Conservation (phyloP, 2,113 vertebrate species). For the Myodes glareolus region DNA sequence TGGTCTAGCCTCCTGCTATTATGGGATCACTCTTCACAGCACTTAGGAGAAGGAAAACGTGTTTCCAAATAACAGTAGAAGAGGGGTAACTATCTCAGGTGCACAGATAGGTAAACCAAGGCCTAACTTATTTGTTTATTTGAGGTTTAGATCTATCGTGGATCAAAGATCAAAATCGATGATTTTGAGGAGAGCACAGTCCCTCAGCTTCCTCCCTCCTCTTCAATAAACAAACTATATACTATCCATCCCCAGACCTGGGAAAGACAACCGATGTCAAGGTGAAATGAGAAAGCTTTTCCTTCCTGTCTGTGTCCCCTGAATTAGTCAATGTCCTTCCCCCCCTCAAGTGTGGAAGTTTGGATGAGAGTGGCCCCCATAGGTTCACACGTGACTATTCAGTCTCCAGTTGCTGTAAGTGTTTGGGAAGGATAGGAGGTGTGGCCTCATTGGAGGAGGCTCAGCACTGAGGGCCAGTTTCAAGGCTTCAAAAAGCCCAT, state of each 20-base stretch:
- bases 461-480: background rate
- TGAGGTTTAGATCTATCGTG: background rate
- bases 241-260: background rate
- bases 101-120: slow-evolving; percentile 7
- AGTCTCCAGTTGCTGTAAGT: background rate
- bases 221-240: background rate
- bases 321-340: rapidly evolving
- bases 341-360: background rate
- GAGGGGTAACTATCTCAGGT: background rate
- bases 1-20: background rate
- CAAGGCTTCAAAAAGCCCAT: background rate
- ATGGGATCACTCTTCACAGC: background rate
- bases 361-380: background rate
- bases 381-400: background rate
- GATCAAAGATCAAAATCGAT: background rate
- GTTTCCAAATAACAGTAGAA: background rate
- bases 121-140: background rate
- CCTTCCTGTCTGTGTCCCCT: background rate
- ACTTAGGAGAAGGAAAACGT: background rate
- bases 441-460: background rate
- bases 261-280: background rate
- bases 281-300: background rate
- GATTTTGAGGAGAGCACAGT: background rate
- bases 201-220: background rate
- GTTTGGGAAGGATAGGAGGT: background rate